Base-by-base conservation (phyloP, 35 echinoderm and acorn worm genomes). In the Amphiura filiformis region DNA sequence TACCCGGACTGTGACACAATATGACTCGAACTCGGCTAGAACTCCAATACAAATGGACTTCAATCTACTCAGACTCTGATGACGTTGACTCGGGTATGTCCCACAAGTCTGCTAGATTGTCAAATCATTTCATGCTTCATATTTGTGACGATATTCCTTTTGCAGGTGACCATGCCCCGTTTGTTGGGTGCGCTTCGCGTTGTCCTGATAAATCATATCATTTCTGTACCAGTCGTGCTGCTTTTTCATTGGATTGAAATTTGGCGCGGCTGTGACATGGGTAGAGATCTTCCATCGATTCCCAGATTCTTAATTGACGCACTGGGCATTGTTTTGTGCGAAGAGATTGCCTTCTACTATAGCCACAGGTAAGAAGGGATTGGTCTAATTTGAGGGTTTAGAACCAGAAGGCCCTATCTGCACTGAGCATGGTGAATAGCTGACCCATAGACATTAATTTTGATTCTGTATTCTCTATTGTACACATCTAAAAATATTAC, bases 261-360 rank as follows among this genome's bases (percentile, higher is more conserved):
- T 30, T 95, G 93, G 93, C 82, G 96, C 32, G 93, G 96, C 23
- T 40, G 87, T 37, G 83, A 84, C 39, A 86, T 91, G 78, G 47
- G 61, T 33, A 87, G 83, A 9, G 96, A 99, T 35, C 85, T 99
- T 28, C 96, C 96, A 13, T 90, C 93, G 0, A 88, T 99, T 84
- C 82, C 87, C 17, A 87, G 90, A 84, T 84, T 91, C 20, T 75
- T 99, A 30, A 79, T 92, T 9, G 93, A 99, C 49, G 34, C 87
- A 20, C 75, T 79, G 20, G 89, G 94, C 13, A 95, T 99, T 85
- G 78, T 92, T 23, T 76, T 99, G 36, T 86, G 92, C 31, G 93
- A 92, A 85, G 96, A 99, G 42, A 85, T 95, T 47, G 96, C 93
- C 40, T 99, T 99, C 75, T 99, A 99, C 77, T 99, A 99, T 76